Percentiles rank a stretch among this genome's conserved stretches.
Conservation (phyloP, 1,140 invertebrate genomes). For the Halictus rubicundus region DNA sequence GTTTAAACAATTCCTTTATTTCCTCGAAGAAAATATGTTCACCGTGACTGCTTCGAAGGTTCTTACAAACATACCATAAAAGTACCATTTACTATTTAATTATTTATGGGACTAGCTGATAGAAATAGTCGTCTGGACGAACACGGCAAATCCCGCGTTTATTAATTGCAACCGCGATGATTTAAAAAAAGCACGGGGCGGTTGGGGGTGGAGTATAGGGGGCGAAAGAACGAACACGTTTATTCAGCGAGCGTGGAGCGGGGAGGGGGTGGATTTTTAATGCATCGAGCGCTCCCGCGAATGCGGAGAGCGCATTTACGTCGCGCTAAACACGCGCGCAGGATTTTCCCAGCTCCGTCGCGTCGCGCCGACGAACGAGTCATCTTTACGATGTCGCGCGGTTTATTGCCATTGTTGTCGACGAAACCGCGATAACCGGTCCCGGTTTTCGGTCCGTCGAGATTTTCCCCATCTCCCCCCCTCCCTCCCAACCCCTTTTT, state of each 20-base stretch:
- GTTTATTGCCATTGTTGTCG: neutral
- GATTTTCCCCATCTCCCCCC: too few species aligned
- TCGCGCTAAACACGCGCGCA: neutral
- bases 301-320: neutral
- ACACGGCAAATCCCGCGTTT: too few species aligned
- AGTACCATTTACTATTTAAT: too few species aligned
- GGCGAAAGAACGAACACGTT: neutral
- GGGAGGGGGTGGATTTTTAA: neutral
- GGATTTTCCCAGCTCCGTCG: neutral
- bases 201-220: neutral
- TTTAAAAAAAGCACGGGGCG: neutral
- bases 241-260: neutral
- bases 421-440: neutral
- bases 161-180: neutral
- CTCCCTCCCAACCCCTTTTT: too few species aligned
- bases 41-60: too few species aligned
- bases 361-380: neutral
- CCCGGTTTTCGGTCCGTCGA: too few species aligned
- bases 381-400: neutral
- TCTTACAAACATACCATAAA: too few species aligned
- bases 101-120: too few species aligned
- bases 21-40: too few species aligned
- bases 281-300: neutral
- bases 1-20: too few species aligned
- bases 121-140: too few species aligned